phyloP scores from a whole-genome alignment of 37 sponge, comb jelly and placozoan genomes.

The Crambe crambe region DNA sequence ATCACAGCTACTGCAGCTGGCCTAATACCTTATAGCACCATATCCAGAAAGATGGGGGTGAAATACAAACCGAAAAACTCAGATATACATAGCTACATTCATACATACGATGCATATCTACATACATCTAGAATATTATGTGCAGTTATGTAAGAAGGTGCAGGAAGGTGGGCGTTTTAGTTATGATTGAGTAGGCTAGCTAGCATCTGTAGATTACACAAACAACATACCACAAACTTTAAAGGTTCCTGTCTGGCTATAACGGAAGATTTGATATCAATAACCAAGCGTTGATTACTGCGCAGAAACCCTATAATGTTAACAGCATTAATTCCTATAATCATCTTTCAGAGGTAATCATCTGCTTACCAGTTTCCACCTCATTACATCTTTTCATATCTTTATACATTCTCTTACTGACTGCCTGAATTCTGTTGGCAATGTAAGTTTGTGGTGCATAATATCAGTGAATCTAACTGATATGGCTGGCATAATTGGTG shows the following conservation, averaged over 20 bases:
- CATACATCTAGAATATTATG: not conserved
- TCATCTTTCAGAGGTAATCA: not conserved
- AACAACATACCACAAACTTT: constrained; percentile 21
- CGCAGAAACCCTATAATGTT: not conserved
- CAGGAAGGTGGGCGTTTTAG: not conserved
- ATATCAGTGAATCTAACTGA: too few species aligned
- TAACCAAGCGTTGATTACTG: not conserved
- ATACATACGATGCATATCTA: not conserved
- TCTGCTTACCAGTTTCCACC: constrained; percentile 44
- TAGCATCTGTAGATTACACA: too few species aligned
- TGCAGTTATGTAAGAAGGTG: not conserved
- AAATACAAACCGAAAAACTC: not conserved
- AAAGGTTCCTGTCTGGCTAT: constrained; percentile 23
- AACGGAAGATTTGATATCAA: constrained; percentile 11
- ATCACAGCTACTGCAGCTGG: not conserved
- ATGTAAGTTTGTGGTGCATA: too few species aligned
- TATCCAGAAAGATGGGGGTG: not conserved
- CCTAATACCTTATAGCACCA: constrained; percentile 22
- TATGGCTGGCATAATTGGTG: too few species aligned
- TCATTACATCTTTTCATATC: constrained; percentile 51
- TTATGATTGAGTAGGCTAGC: not conserved
- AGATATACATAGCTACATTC: constrained; percentile 23
- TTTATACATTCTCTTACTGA: constrained; percentile 61
- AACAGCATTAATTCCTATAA: not conserved
- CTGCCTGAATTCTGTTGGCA: constrained; percentile 35